Evolutionary conservation across 2,113 vertebrate species (phyloP), one percentile per base, ranked within the genome.

Genomic region (Colaptes auratus): DNA sequence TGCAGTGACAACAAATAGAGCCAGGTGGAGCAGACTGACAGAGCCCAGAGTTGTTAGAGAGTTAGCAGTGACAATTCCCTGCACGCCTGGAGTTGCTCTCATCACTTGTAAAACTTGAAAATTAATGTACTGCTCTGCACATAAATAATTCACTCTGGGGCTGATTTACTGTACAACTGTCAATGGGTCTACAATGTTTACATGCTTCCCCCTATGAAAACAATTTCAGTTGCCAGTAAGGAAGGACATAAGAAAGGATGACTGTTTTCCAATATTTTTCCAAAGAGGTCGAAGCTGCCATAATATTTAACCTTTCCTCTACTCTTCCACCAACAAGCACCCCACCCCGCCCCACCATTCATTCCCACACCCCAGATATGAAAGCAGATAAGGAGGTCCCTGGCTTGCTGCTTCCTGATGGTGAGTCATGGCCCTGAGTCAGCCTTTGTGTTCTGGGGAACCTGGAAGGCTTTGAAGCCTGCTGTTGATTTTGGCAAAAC

Each of bases 371-470:
- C 97, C 95, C 85, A 97, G 97, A 97, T 97, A 97, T 83, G 93
- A 96, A 86, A 72, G 93, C 59, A 94, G 97, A 98, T 98, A 97
- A 97, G 59, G 66, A 97, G 83, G 89, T 64, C 73, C 81, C 96
- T 46, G 27, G 86, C 97, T 92, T 76, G 65, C 96, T 92, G 93
- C 96, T 98, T 98, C 97, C 98, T 93, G 90, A 96, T 88, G 92
- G 88, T 98, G 98, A 98, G 93, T 98, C 98, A 98, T 7, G 2
- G 88, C 96, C 97, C 96, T 97, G 96, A 98, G 96, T 98, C 97
- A 98, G 96, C 93, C 97, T 98, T 98, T 98, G 98, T 98, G 97
- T 98, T 97, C 89, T 77, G 93, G 94, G 90, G 96, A 97, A 97
- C 96, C 96, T 98, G 97, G 96, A 97, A 98, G 96, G 77, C 96